Evolutionary conservation across 2,888 invertebrate species (phyloP).

Genomic region (Drosophila diplacantha): DNA sequence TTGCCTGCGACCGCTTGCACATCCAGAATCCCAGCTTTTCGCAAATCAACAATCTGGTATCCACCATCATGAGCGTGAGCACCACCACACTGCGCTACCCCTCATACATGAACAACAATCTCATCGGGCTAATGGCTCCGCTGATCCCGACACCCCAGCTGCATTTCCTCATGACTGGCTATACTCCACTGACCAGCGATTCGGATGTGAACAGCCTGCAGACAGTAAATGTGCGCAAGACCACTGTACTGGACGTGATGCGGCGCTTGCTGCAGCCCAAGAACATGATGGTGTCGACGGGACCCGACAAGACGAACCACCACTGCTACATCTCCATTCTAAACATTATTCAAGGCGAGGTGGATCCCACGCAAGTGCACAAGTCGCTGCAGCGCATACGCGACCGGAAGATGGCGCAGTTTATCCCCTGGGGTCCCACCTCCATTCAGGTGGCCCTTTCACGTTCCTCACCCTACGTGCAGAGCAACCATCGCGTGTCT

Average conservation of each 20-base stretch:
- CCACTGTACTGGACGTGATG: slow-evolving; percentile 99
- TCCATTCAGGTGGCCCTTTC: slow-evolving; percentile 98
- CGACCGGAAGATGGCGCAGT: slow-evolving; percentile 95
- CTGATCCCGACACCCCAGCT: slow-evolving; percentile 99
- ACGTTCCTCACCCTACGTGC: slow-evolving; percentile 96
- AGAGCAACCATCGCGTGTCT: slow-evolving; percentile 95
- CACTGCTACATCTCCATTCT: slow-evolving; percentile 98
- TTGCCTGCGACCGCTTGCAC: slow-evolving; percentile 95
- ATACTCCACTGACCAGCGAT: slow-evolving; percentile 95
- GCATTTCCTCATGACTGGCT: slow-evolving; percentile 99
- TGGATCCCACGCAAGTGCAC: slow-evolving; percentile 98
- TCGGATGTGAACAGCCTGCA: slow-evolving; percentile 80
- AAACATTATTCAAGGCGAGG: slow-evolving; percentile 98
- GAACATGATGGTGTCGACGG: slow-evolving; percentile 99
- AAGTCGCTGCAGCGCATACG: slow-evolving; percentile 97
- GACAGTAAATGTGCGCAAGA: slow-evolving; percentile 88
- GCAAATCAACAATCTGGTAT: slow-evolving; percentile 97
- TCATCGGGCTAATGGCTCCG: slow-evolving; percentile 96
- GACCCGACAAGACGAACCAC: slow-evolving; percentile 90
- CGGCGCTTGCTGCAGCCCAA: slow-evolving; percentile 96
- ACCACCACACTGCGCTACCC: slow-evolving; percentile 95
- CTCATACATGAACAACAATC: slow-evolving; percentile 98
- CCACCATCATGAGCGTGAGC: slow-evolving; percentile 99
- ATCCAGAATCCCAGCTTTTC: slow-evolving; percentile 97
- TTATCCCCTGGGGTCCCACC: slow-evolving; percentile 99